Percentiles rank a stretch among this genome's conserved stretches.
These are phyloP conservation scores for Beroe forskalii DNA, from an alignment of 37 sponge, comb jelly and placozoan genomes.

Conservation along the genomic window DNA sequence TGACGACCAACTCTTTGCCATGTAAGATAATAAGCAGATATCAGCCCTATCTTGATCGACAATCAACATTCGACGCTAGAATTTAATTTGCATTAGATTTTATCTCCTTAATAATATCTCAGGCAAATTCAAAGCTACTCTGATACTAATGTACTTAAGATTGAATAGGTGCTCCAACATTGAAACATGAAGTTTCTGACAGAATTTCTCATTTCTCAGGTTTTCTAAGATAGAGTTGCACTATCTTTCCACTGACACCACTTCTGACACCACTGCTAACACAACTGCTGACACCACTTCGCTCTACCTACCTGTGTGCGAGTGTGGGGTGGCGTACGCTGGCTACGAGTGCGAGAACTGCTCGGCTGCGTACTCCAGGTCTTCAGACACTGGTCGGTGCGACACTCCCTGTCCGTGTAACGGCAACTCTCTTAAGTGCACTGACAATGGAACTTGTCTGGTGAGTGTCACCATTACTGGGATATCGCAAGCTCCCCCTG, in stretches of 20 bases:
- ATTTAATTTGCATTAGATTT: no score
- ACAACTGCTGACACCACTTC: no score
- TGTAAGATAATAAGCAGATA: no score
- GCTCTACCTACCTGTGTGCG: neutral
- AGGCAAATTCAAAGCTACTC: no score
- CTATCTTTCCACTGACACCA: neutral
- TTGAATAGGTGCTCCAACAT: no score
- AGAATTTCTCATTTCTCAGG: neutral
- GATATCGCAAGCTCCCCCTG: no score
- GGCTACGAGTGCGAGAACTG: neutral
- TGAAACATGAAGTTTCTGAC: neutral
- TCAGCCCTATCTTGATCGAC: no score
- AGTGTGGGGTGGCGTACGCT: neutral
- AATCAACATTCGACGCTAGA: no score
- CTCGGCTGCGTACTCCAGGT: neutral
- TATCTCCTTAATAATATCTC: no score
- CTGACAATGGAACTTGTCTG: constrained; percentile 20
- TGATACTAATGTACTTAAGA: no score
- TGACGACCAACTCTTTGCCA: neutral
- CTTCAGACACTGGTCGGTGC: neutral
- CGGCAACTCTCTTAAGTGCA: neutral
- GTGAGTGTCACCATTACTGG: no score
- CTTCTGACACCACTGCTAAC: no score
- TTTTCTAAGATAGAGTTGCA: neutral
- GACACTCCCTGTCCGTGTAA: constrained; percentile 20